These are phyloP conservation scores for Lagopus muta DNA, from an alignment of 2,113 vertebrate genomes.

Conservation along the genomic window DNA sequence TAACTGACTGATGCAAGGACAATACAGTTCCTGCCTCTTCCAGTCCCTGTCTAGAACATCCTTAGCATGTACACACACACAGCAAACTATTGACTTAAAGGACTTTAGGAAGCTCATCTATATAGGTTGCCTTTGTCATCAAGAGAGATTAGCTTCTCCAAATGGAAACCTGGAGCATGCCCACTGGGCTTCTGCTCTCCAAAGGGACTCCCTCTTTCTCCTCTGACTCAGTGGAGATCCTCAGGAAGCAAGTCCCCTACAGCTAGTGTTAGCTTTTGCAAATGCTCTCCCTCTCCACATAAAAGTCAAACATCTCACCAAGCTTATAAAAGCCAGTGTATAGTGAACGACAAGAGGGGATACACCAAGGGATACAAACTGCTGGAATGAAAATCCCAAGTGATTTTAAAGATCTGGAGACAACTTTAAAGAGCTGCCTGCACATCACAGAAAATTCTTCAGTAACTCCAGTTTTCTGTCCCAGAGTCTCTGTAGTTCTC, in stretches of 20 bases:
- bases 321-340: background rate
- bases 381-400: conserved; percentile 19
- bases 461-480: conserved; percentile 26
- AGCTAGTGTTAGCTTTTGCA: background rate
- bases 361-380: background rate
- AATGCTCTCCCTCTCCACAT: background rate
- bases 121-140: background rate
- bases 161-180: background rate
- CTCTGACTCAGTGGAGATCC: background rate
- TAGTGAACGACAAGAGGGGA: background rate
- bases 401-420: conserved; percentile 19
- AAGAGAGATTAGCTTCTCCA: background rate
- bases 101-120: background rate
- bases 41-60: background rate
- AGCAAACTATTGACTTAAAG: background rate
- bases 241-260: background rate
- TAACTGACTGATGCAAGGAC: background rate
- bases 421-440: conserved; percentile 10
- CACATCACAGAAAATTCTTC: conserved; percentile 12
- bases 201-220: background rate
- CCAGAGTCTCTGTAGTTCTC: background rate
- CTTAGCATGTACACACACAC: background rate
- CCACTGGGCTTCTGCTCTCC: background rate
- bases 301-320: background rate
- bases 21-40: background rate